Conservation (phyloP, 2,888 invertebrate genomes). For the Tribolium freemani region DNA sequence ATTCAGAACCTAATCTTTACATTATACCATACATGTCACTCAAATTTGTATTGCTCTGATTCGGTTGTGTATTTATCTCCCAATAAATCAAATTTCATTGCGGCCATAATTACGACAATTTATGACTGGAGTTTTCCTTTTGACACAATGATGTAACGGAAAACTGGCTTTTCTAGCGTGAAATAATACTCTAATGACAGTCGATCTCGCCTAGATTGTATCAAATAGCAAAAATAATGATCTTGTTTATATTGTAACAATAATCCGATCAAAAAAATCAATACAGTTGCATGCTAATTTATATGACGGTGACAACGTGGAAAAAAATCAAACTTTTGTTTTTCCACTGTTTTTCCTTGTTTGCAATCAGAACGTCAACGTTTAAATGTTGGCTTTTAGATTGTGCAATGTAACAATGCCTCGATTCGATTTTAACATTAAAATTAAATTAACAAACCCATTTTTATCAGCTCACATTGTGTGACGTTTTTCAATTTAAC, state of each 20-base stretch:
- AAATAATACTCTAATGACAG: neutral
- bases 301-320: neutral
- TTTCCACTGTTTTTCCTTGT: too few relatives aligned
- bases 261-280: constrained; percentile 23
- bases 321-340: neutral
- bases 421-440: too few relatives aligned
- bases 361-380: too few relatives aligned
- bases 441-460: too few relatives aligned
- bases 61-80: constrained; percentile 2
- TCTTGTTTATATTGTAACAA: constrained; percentile 27
- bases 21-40: neutral
- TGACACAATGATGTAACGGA: neutral
- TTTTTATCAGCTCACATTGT: too few relatives aligned
- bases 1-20: neutral
- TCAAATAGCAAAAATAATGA: constrained; percentile 28
- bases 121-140: neutral
- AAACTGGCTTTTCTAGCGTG: neutral
- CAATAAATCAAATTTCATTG: constrained; percentile 19
- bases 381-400: too few relatives aligned
- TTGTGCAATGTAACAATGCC: too few relatives aligned
- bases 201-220: constrained; percentile 11
- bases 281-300: constrained; percentile 11
- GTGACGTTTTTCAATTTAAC: too few relatives aligned
- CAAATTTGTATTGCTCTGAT: neutral
- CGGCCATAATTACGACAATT: constrained; percentile 1